These are phyloP conservation scores for Nyctibius grandis DNA, from an alignment of 2,797 vertebrate genomes.

Conservation along the genomic window DNA sequence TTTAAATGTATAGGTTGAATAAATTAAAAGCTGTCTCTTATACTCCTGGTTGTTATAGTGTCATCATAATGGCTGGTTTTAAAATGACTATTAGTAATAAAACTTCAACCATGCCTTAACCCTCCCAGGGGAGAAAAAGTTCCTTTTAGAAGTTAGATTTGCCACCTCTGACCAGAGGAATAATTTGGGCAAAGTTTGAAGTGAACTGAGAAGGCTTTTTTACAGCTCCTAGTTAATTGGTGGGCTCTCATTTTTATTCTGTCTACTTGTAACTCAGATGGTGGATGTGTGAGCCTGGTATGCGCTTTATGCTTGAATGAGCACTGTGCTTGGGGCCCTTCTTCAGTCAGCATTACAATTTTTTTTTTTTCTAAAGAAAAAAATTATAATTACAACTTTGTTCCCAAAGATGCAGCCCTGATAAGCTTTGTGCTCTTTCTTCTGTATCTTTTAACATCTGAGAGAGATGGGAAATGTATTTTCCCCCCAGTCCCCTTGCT, in stretches of 20 bases:
- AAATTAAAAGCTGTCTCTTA: not conserved
- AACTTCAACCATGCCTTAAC: not conserved
- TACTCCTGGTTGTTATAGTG: not conserved
- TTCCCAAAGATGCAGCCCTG: not conserved
- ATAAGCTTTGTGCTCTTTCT: not conserved
- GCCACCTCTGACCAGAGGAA: not conserved
- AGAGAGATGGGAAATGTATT: not conserved
- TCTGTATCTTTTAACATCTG: not conserved
- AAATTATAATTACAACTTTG: not conserved
- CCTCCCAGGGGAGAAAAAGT: not conserved
- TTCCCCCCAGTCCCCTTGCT: accelerated
- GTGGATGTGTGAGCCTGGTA: not conserved
- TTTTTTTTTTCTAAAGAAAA: not conserved
- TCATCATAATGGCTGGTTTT: not conserved
- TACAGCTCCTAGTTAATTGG: not conserved
- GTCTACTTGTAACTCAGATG: not conserved
- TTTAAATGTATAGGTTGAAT: not conserved
- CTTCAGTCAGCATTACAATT: not conserved
- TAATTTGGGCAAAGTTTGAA: not conserved
- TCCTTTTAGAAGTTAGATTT: not conserved
- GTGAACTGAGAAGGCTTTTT: not conserved
- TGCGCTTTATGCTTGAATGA: not conserved
- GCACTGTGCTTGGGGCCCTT: not conserved
- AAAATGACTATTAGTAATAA: not conserved
- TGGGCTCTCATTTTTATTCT: not conserved